Percentiles rank a stretch among this genome's conserved stretches.
These are phyloP conservation scores for Copsychus sechellarum DNA, from an alignment of 2,113 vertebrate species.

Conservation along the genomic window DNA sequence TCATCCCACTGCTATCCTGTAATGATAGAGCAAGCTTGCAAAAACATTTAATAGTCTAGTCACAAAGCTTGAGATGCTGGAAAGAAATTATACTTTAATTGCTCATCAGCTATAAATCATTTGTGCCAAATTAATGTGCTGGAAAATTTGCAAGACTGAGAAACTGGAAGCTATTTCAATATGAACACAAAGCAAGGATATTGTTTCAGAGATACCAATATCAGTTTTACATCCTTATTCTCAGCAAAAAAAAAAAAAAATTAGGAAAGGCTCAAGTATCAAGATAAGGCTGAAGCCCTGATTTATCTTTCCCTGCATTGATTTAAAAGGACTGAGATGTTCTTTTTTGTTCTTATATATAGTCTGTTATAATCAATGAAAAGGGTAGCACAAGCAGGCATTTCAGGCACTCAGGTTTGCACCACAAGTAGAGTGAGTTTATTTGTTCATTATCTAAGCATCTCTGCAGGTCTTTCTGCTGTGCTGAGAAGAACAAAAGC, in stretches of 20 bases:
- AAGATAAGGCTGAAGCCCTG: background rate
- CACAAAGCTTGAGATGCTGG: slow-evolving; percentile 18
- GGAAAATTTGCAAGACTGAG: slow-evolving; percentile 25
- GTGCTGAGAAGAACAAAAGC: background rate
- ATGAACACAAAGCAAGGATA: background rate
- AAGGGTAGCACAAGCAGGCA: background rate
- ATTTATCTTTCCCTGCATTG: background rate
- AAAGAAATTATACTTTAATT: slow-evolving; percentile 26
- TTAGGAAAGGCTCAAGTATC: background rate
- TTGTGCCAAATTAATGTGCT: slow-evolving; percentile 26
- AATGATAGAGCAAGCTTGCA: background rate
- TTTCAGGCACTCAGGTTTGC: background rate
- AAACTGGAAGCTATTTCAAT: background rate
- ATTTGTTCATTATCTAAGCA: background rate
- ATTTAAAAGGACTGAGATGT: background rate
- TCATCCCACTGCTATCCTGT: background rate
- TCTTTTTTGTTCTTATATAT: background rate
- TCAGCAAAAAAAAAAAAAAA: background rate
- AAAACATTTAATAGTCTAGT: background rate
- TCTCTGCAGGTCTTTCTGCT: background rate
- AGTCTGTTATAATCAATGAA: background rate
- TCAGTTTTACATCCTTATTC: background rate
- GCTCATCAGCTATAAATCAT: slow-evolving; percentile 42
- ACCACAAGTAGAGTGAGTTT: background rate
- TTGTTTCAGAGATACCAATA: background rate